Percentiles rank a stretch among this genome's conserved stretches.
These are phyloP conservation scores for Porites evermanni DNA, from an alignment of 92 coral and sea anemone genomes.

Conservation along the genomic window DNA sequence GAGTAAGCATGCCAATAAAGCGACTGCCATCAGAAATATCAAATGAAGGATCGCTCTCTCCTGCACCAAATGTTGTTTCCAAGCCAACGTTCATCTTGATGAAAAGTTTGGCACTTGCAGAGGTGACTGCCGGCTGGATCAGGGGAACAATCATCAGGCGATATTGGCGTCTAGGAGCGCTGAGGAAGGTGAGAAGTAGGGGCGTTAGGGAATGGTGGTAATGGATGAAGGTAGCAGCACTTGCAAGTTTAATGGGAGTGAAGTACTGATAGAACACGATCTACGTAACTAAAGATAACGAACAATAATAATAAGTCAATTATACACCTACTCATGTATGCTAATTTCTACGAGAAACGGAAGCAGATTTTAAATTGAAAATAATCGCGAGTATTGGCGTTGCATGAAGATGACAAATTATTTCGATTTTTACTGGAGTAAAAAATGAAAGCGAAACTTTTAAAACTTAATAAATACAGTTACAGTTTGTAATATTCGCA, in stretches of 20 bases:
- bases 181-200: constrained; percentile 22
- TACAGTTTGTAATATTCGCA: too few relatives aligned
- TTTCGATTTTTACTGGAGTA: too few relatives aligned
- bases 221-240: constrained; percentile 30
- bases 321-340: too few relatives aligned
- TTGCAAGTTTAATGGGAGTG: constrained; percentile 24
- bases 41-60: not conserved
- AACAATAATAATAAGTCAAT: too few relatives aligned
- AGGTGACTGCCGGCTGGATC: constrained; percentile 11
- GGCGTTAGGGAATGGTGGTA: constrained; percentile 12
- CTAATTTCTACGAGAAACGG: too few relatives aligned
- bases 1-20: not conserved
- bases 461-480: too few relatives aligned
- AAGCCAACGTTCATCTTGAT: too few relatives aligned
- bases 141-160: constrained; percentile 17
- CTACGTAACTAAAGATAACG: not conserved
- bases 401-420: too few relatives aligned
- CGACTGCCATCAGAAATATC: constrained; percentile 18
- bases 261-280: constrained; percentile 1
- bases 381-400: too few relatives aligned
- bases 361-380: too few relatives aligned
- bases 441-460: too few relatives aligned
- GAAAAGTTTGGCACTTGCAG: not conserved
- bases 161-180: constrained; percentile 11
- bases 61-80: too few relatives aligned